phyloP scores from a whole-genome alignment of 2,888 invertebrate species.

The Sminthurinus aureus region DNA sequence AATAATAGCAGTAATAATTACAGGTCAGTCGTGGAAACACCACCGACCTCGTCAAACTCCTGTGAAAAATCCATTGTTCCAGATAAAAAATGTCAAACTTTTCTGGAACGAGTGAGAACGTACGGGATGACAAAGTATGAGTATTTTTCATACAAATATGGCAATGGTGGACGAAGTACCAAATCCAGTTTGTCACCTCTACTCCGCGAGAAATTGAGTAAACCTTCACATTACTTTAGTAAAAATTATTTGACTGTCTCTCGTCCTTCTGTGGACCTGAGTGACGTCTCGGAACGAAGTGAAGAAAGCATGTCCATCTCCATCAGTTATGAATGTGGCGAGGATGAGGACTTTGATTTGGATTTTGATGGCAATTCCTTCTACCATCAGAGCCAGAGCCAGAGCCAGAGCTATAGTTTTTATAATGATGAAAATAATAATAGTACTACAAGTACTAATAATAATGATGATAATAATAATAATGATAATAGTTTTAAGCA shows the following conservation, averaged over 20 bases:
- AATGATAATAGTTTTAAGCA: neutral
- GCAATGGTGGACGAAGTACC: neutral
- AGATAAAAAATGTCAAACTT: conserved; percentile 2
- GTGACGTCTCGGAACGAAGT: conserved; percentile 18
- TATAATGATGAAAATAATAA: neutral
- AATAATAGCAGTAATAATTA: too few species aligned
- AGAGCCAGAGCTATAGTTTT: neutral
- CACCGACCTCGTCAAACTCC: too few species aligned
- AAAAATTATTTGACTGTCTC: conserved; percentile 16
- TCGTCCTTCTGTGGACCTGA: neutral
- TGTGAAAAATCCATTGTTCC: too few species aligned
- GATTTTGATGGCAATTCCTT: too few species aligned
- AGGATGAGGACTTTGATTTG: neutral
- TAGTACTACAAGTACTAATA: too few species aligned
- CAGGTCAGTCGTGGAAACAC: too few species aligned
- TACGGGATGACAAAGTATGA: conserved; percentile 20
- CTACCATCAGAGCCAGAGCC: too few species aligned
- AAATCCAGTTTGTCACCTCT: neutral
- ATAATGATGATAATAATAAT: too few species aligned
- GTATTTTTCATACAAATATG: neutral
- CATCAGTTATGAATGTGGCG: neutral
- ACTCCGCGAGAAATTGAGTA: neutral
- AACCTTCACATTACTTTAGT: neutral
- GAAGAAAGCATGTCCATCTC: conserved; percentile 22
- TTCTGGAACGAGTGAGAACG: conserved; percentile 15